phyloP scores from a whole-genome alignment of 2,888 invertebrate species.

The Neria commutata region DNA sequence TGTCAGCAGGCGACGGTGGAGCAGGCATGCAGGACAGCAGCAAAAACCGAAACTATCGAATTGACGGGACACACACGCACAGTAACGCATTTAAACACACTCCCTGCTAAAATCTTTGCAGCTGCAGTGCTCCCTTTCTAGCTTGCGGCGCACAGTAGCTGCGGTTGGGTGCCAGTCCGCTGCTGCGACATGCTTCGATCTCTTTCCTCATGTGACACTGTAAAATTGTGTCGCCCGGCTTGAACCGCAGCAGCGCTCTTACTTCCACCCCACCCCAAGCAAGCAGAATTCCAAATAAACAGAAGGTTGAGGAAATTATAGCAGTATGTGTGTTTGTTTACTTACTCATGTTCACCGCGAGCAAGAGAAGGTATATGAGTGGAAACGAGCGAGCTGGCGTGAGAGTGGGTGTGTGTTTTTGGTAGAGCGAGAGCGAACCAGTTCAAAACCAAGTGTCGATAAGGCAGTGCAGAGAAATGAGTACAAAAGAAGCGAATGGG shows the following conservation, averaged over 20 bases:
- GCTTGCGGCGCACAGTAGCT: slow-evolving; percentile 9
- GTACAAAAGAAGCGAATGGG: neutral
- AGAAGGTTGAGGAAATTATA: too few species aligned
- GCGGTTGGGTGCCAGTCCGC: slow-evolving; percentile 29
- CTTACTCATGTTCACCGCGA: neutral
- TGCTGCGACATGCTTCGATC: slow-evolving; percentile 34
- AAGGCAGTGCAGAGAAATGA: slow-evolving; percentile 19
- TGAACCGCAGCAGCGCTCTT: slow-evolving; percentile 21
- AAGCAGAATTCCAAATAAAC: too few species aligned
- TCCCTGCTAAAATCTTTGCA: neutral
- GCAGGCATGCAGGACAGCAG: neutral
- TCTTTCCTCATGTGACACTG: slow-evolving; percentile 41
- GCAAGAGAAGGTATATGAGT: slow-evolving; percentile 8
- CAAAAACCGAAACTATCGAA: slow-evolving; percentile 29
- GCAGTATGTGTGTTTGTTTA: neutral
- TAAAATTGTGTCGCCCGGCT: slow-evolving; percentile 39
- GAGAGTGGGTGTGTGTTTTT: neutral
- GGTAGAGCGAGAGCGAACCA: neutral
- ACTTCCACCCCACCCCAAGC: neutral
- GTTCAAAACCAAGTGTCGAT: slow-evolving; percentile 35
- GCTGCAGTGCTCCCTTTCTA: slow-evolving; percentile 23
- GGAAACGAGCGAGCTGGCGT: slow-evolving; percentile 20
- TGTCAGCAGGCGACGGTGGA: neutral
- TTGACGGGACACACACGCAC: slow-evolving; percentile 29
- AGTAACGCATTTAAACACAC: slow-evolving; percentile 28